Base-by-base conservation (phyloP, 2,797 vertebrate species). In the Lepilemur septentrionalis region DNA sequence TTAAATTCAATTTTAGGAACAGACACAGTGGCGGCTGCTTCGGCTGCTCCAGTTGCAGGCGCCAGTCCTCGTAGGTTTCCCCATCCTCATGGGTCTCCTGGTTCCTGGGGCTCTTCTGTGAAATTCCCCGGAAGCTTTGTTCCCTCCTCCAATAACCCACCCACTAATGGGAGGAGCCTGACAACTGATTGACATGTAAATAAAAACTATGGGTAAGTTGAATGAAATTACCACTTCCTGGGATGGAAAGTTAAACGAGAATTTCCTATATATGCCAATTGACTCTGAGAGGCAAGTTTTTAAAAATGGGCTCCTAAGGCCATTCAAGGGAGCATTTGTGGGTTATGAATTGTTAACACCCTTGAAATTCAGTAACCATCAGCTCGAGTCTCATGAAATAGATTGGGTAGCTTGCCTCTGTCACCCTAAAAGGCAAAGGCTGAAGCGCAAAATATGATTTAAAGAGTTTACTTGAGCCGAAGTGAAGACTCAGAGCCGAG, bases 1-100 rank as follows among this genome's bases (percentile, higher is more conserved):
- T 76, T 48, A 25, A 13, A 38, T 52, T 38, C 63, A 88, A 0
- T 35, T 69, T 94, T 69, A 23, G 50, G 55, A 90, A 3, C 1
- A 0, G 70, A 55, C 17, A 14, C 8, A 1, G 18, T 28, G n/a
- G 32, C 12, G 18, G 57, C 43, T 22, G 14, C 52, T 17, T 20
- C 0, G 0, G 12, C 35, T 14, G 15, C 1, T 2, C 4, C 10
- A 17, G 65, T 10, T n/a, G 6, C 30, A 28, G 46, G 15, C 4
- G 10, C 25, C 7, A 18, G 11, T 0, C 43, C 28, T 59, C 28
- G 41, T 30, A 7, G 0, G 5, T 32, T 57, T 80, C 72, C 9
- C 30, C 35, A 2, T 17, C 48, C 23, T 28, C 8, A 32, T 17
- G 7, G 4, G 8, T 20, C n/a, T 55, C 38, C 67, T 8, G 32